Conservation (phyloP, 2,797 vertebrate species). For the Ispidina lecontei region DNA sequence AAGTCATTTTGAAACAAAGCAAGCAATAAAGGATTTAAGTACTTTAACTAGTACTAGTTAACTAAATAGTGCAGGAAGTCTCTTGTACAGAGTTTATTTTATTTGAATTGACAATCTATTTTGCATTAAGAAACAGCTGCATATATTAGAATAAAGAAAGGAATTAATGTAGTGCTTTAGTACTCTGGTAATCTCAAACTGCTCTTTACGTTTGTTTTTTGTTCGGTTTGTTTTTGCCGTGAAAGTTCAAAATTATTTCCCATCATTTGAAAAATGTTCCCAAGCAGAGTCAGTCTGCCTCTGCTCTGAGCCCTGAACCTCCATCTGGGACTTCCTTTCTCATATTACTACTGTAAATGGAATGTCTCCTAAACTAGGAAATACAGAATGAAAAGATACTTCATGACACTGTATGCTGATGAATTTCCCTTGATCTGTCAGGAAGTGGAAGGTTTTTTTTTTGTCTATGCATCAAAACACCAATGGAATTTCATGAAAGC, state of each 20-base stretch:
- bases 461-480: neutral
- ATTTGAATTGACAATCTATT: neutral
- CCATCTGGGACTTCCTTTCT: neutral
- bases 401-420: neutral
- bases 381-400: constrained; percentile 18
- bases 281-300: neutral
- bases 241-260: neutral
- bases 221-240: neutral
- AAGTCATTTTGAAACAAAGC: neutral
- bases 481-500: neutral
- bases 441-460: neutral
- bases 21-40: neutral
- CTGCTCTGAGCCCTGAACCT: neutral
- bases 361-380: constrained; percentile 9
- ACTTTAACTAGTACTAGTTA: neutral
- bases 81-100: neutral
- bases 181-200: neutral
- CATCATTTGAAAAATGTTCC: neutral
- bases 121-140: neutral
- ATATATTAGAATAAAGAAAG: neutral
- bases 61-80: neutral
- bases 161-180: neutral
- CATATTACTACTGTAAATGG: neutral
- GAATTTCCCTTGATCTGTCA: neutral
- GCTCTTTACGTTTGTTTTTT: neutral